phyloP scores from a whole-genome alignment of 2,797 vertebrate species.

The Gymnothorax reevesii region DNA sequence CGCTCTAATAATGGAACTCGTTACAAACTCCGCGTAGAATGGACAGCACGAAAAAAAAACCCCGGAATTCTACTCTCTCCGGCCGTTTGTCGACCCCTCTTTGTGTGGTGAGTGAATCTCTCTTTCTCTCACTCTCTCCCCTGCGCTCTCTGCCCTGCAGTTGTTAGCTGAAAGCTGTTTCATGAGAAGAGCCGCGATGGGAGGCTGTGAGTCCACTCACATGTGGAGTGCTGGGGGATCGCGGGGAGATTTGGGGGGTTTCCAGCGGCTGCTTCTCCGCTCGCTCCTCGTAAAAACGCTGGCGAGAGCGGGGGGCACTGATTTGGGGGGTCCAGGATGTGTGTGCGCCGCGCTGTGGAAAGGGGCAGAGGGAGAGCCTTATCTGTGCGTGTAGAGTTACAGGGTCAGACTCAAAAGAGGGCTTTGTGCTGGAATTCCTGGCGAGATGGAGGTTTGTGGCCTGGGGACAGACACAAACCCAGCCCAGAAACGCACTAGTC shows the following conservation, averaged over 20 bases:
- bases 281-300: not conserved
- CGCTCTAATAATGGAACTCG: not conserved
- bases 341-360: not conserved
- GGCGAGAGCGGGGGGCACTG: not conserved
- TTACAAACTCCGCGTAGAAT: not conserved
- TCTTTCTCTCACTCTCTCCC: not conserved
- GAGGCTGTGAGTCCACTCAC: not conserved
- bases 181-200: not conserved
- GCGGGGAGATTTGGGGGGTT: not conserved
- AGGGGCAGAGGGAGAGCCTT: not conserved
- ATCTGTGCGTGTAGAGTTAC: not conserved
- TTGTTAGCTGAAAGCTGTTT: not conserved
- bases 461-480: not conserved
- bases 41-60: not conserved
- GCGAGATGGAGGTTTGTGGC: not conserved
- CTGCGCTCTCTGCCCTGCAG: not conserved
- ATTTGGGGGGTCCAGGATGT: not conserved
- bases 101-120: constrained; percentile 3
- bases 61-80: not conserved
- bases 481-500: not conserved
- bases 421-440: constrained; percentile 10
- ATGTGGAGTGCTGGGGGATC: not conserved
- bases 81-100: not conserved
- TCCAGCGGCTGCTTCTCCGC: not conserved
- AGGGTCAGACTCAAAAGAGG: not conserved